Base-by-base conservation (phyloP, 2,888 invertebrate species). In the Drosophila trichaetosa region DNA sequence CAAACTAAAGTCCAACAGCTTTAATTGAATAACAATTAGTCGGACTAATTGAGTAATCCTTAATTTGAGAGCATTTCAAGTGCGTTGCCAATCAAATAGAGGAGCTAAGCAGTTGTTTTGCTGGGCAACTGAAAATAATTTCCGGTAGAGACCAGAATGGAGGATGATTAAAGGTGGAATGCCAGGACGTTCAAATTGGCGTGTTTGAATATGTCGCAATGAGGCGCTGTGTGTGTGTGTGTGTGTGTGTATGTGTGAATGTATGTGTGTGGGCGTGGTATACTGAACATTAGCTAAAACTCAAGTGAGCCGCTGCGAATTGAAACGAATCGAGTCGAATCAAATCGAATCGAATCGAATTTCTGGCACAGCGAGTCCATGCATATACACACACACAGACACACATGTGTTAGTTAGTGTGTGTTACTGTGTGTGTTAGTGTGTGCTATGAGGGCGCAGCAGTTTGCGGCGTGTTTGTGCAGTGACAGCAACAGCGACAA, bases 401-500 rank as follows among this genome's bases (percentile, higher is more conserved):
- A 24, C 21, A 21, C 31, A 31, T 24, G 29, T 54, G 38, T 57
- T 11, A 11, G 33, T 33, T 33, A 33, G 13, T 21, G 27, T 33
- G 46, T 53, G 33, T 21, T 24, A 18, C 33, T 57, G 59, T 48
- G 31, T 58, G 27, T 48, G 33, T 11, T 13, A 31, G 48, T 29
- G 29, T 59, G 53, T 56, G 57, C 38, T 29, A 53, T 8, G 72
- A 79, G 72, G 81, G 77, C 71, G 72, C 81, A 81, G 88, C 80
- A 80, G 79, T 87, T 85, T 85, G 87, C 84, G 89, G 81, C 87
- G 87, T 85, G 82, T 86, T 80, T 81, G 83, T 81, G 81, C 82
- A 83, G 79, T 87, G 88, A 89, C 89, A 89, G 89, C 87, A 83
- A 89, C 83, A 84, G 82, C 83, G 87, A 84, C 87, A 87, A 90